phyloP scores from a whole-genome alignment of 2,888 invertebrate genomes.

The Ormyrus nitidulus region DNA sequence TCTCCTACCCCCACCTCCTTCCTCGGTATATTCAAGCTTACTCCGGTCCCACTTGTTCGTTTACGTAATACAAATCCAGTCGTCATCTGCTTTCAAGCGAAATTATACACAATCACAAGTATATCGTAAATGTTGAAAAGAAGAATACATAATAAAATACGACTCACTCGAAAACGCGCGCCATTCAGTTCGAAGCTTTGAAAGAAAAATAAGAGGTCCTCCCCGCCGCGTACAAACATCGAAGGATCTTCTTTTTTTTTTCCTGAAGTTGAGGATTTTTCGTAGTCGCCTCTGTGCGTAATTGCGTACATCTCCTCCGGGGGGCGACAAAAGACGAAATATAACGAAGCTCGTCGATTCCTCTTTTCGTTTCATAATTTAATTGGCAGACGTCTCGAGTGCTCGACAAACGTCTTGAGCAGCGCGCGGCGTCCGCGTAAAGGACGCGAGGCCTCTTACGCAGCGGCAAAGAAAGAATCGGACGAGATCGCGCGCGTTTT shows the following conservation, averaged over 20 bases:
- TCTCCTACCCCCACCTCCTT: constrained; percentile 47
- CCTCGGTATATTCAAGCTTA: constrained; percentile 24
- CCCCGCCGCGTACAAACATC: constrained; percentile 10
- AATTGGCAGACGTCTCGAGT: constrained; percentile 70
- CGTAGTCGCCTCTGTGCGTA: not conserved
- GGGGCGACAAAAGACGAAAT: not conserved
- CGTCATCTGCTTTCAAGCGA: not conserved
- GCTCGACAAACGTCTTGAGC: constrained; percentile 51
- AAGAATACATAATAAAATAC: too few species aligned
- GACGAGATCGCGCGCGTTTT: constrained; percentile 55
- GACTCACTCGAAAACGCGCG: constrained; percentile 43
- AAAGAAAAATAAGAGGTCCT: constrained; percentile 7
- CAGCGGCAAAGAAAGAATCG: not conserved
- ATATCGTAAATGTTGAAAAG: too few species aligned
- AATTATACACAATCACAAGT: too few species aligned
- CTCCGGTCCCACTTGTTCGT: constrained; percentile 3
- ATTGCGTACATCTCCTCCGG: constrained; percentile 4
- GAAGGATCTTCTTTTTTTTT: not conserved
- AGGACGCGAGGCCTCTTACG: not conserved
- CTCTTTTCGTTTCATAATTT: constrained; percentile 62
- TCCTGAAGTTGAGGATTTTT: too few species aligned
- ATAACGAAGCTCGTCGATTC: constrained; percentile 39
- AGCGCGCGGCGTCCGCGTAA: not conserved
- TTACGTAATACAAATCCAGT: not conserved
- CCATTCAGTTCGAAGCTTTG: constrained; percentile 3